Evolutionary conservation across 2,113 vertebrate species (phyloP).

Genomic region (Aegypius monachus): DNA sequence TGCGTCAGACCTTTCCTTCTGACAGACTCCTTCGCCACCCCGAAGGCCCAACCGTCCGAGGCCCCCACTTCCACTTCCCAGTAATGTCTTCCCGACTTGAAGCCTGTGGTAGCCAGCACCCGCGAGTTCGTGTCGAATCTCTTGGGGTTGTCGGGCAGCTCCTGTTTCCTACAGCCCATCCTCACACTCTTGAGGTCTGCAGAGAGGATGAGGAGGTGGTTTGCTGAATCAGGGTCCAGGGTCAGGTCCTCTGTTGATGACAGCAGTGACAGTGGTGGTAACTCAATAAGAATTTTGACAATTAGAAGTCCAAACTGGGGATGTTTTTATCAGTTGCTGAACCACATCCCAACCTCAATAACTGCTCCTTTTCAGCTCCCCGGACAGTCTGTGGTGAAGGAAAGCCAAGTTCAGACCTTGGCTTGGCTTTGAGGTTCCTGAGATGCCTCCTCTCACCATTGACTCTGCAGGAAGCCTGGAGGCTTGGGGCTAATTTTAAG

Average conservation of each 20-base stretch:
- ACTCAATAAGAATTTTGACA: neutral
- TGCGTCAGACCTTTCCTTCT: constrained; percentile 74
- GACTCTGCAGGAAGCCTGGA: neutral
- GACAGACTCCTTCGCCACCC: constrained; percentile 81
- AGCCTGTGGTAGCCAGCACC: constrained; percentile 65
- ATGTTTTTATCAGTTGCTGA: fast-evolving
- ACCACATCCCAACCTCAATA: neutral
- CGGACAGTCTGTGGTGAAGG: neutral
- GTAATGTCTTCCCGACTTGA: constrained; percentile 68
- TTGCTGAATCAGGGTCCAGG: constrained; percentile 72
- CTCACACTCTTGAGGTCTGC: constrained; percentile 79
- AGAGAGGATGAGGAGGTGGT: constrained; percentile 80
- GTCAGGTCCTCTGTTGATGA: constrained; percentile 80
- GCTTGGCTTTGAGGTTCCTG: neutral
- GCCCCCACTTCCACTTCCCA: constrained; percentile 82
- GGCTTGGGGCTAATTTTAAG: neutral
- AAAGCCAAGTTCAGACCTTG: neutral
- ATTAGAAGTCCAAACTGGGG: neutral
- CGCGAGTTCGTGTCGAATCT: constrained; percentile 75
- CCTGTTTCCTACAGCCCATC: constrained; percentile 76
- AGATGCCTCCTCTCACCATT: neutral
- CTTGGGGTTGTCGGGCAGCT: constrained; percentile 62
- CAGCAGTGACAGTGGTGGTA: neutral
- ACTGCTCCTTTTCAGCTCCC: neutral
- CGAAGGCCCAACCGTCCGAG: constrained; percentile 86